phyloP scores from a whole-genome alignment of 2,797 vertebrate genomes.

The Siniperca undulata region DNA sequence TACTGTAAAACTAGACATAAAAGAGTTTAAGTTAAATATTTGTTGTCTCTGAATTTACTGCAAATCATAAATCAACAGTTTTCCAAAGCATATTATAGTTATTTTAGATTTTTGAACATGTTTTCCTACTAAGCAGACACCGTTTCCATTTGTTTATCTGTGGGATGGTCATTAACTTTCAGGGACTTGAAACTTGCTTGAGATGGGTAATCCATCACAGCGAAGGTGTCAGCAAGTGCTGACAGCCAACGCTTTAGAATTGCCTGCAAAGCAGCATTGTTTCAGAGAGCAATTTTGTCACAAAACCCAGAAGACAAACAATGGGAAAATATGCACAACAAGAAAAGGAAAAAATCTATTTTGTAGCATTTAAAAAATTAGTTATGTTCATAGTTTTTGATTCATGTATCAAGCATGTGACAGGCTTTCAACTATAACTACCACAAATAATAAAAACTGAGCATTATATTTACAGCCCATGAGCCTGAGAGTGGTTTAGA shows the following conservation, averaged over 20 bases:
- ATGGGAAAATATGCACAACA: background rate
- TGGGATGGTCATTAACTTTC: constrained; percentile 19
- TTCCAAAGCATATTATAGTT: background rate
- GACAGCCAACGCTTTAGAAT: constrained; percentile 11
- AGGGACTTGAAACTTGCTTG: constrained; percentile 30
- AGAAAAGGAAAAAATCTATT: background rate
- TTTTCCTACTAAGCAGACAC: constrained; percentile 8
- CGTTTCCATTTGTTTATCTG: constrained; percentile 9
- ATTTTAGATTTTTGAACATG: background rate
- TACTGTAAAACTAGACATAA: background rate
- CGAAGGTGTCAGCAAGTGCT: constrained; percentile 7
- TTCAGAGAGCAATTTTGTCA: background rate
- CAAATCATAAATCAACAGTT: background rate
- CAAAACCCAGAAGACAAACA: background rate
- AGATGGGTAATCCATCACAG: constrained; percentile 31
- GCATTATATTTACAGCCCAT: background rate
- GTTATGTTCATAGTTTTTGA: background rate
- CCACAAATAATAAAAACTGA: background rate
- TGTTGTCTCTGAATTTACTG: background rate
- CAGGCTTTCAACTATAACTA: background rate
- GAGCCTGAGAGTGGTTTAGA: background rate
- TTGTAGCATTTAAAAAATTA: background rate
- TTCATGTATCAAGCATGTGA: background rate
- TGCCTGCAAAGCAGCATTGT: constrained; percentile 18
- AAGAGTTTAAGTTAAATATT: background rate